A percentile compares a stretch with the other conserved stretches of the same genome.
Conservation (phyloP, 2,888 invertebrate species). For the Merodon equestris region DNA sequence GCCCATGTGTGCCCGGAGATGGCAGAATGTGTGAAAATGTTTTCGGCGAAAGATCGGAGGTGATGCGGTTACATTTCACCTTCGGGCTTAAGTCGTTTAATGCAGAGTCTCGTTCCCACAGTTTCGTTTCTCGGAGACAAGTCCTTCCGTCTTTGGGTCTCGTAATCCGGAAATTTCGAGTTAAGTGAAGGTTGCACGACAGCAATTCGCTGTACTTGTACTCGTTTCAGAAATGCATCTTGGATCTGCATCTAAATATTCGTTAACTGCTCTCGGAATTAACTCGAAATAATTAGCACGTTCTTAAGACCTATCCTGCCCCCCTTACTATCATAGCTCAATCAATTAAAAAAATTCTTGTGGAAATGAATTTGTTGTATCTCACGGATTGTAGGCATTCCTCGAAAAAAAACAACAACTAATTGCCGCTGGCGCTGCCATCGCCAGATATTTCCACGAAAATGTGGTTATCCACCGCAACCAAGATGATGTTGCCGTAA, state of each 20-base stretch:
- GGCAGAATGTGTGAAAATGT: background rate
- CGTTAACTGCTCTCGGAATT: constrained; percentile 3
- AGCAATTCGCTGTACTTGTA: too few relatives aligned
- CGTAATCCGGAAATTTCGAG: too few relatives aligned
- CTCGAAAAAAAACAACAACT: constrained; percentile 10
- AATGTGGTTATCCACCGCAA: background rate
- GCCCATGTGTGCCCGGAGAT: too few relatives aligned
- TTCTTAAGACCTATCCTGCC: constrained; percentile 24
- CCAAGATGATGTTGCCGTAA: constrained; percentile 13
- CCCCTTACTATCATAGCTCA: constrained; percentile 8
- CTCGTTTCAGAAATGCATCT: too few relatives aligned
- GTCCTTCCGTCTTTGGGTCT: too few relatives aligned
- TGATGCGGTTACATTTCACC: background rate
- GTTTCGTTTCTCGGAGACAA: too few relatives aligned
- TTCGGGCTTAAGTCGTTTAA: background rate
- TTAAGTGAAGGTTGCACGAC: too few relatives aligned
- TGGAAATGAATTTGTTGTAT: constrained; percentile 52
- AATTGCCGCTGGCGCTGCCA: constrained; percentile 42
- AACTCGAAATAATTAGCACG: constrained; percentile 31
- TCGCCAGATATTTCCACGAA: background rate
- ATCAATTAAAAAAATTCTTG: constrained; percentile 51
- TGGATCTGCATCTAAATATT: too few relatives aligned
- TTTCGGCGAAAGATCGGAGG: background rate
- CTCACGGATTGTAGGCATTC: constrained; percentile 45
- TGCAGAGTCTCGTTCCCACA: too few relatives aligned